These are phyloP conservation scores for Trididemnum clinides DNA, from an alignment of 23 tunicate genomes.

Conservation along the genomic window DNA sequence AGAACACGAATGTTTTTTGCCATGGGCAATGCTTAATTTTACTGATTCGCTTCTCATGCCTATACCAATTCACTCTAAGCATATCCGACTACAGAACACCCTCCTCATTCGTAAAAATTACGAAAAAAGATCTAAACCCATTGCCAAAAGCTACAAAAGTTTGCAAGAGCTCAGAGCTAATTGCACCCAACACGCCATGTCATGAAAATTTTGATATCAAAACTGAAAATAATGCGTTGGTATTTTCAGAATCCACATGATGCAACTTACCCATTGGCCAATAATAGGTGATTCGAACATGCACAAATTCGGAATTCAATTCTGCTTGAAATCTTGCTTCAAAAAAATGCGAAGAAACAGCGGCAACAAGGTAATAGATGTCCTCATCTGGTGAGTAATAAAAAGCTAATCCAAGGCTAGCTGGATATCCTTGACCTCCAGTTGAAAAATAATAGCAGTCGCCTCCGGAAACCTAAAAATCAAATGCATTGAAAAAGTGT, in stretches of 20 bases:
- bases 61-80: no score
- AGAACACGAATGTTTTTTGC: no score
- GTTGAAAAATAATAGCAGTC: slow-evolving; percentile 31
- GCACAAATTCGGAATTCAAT: neutral
- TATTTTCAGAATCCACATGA: neutral
- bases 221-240: no score
- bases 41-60: no score
- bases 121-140: no score
- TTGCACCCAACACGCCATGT: no score
- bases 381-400: neutral
- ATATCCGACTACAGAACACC: no score
- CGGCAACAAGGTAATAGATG: neutral
- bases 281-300: neutral
- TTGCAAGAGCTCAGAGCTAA: no score
- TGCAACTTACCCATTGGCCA: neutral
- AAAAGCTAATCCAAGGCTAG: slow-evolving; percentile 25
- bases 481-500: neutral
- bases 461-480: neutral
- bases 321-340: neutral
- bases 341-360: neutral
- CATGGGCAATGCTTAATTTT: no score
- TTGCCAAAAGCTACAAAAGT: no score
- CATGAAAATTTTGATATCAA: no score
- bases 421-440: slow-evolving; percentile 18
- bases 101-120: no score